Conservation (phyloP, 2,888 invertebrate species). For the Drosophila monieri region DNA sequence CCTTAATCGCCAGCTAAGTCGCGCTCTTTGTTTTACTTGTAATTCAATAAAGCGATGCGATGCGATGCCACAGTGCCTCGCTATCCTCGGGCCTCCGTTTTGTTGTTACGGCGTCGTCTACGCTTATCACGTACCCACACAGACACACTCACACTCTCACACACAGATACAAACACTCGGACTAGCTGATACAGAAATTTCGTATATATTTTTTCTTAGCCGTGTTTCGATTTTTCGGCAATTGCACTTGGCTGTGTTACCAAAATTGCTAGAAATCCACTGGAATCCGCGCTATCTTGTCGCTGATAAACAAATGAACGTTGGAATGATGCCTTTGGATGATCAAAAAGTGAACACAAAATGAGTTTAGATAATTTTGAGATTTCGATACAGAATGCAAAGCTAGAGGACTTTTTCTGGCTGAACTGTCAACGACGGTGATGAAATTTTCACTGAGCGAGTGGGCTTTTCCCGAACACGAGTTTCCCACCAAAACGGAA, state of each 20-base stretch:
- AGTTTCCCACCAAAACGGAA: constrained; percentile 71
- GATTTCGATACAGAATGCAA: constrained; percentile 46
- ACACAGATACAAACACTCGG: constrained; percentile 40
- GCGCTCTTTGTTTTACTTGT: constrained; percentile 61
- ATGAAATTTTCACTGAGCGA: constrained; percentile 83
- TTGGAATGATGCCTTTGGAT: constrained; percentile 13
- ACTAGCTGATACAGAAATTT: constrained; percentile 76
- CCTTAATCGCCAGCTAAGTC: constrained; percentile 56
- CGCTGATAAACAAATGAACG: constrained; percentile 6
- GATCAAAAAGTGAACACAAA: constrained; percentile 45
- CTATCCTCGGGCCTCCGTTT: constrained; percentile 50
- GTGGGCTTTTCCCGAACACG: constrained; percentile 57
- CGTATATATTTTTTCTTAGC: constrained; percentile 52
- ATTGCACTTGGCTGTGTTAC: constrained; percentile 33
- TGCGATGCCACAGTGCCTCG: constrained; percentile 24
- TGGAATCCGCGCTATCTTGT: constrained; percentile 1
- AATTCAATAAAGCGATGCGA: constrained; percentile 65
- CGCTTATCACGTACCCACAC: constrained; percentile 65
- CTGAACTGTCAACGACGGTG: constrained; percentile 82
- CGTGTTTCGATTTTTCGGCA: constrained; percentile 74
- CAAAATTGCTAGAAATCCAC: constrained; percentile 20
- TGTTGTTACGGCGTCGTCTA: constrained; percentile 70
- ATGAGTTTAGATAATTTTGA: constrained; percentile 30
- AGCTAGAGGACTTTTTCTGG: constrained; percentile 50
- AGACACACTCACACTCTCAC: constrained; percentile 28